Evolutionary conservation across 2,113 vertebrate species (phyloP), one percentile per base, ranked within the genome.

Genomic region (Microcebus jonahi): DNA sequence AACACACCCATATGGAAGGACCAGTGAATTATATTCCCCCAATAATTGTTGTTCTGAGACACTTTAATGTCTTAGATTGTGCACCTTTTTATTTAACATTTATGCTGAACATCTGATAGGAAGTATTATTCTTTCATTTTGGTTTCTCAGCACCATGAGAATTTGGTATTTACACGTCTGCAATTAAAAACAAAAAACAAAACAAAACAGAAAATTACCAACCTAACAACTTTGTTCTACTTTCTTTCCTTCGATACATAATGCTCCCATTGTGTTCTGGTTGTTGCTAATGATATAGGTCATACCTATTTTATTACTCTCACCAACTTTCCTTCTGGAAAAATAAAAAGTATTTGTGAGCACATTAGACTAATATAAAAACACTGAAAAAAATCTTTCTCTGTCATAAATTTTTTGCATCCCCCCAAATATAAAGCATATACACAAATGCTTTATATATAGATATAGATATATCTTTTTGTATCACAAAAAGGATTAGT

Each of bases 191-290:
- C 45, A 92, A 85, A 94, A 94, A 85, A 25, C 76, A 36, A 76
- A 88, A 89, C 63, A 88, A 93, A 97, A 81, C 14, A 90, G 59
- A 91, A 96, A 90, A 92, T 88, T 50, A 94, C 11, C n/a, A 95
- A 81, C n/a, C 11, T 45, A 91, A 57, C 42, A 71, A 71, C 55
- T 91, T 86, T 45, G 17, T 83, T 91, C 27, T 77, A 20, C 14
- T 82, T 10, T 80, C 4, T 65, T 88, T 61, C 48, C 29, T 83
- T 76, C 36, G 29, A 90, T 10, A 70, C 4, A 73, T 31, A 50
- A 25, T n/a, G 25, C 0, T 18, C 34, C 13, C 25, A 61, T 3
- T 50, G 31, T 85, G 71, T 88, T 84, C 81, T 3, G 36, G 55
- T 71, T 71, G 36, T 87, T 77, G 68, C 31, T 90, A 39, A 63